Evolutionary conservation across 2,888 invertebrate genomes (phyloP), one percentile per base, ranked within the genome.

Genomic region (Axea sp.): DNA sequence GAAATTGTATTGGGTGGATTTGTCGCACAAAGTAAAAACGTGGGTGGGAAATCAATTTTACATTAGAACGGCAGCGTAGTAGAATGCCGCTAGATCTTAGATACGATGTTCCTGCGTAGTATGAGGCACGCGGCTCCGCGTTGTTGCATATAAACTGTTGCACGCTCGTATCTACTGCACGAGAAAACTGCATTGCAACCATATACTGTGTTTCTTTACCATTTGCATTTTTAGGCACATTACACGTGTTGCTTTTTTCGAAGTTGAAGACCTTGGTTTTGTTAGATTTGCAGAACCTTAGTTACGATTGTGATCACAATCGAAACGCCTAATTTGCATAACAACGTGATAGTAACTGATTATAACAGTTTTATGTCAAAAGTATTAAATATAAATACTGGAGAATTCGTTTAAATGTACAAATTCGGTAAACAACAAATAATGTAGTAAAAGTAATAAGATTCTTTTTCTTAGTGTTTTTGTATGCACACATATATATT

Each of bases 271-370:
- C 78, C 78, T 81, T 81, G 81, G 77, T 80, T 79, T 77, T 76
- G 79, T 81, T 76, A 82, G 83, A 78, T 80, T 77, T 59, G 73
- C 77, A 26, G 74, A 81, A 81, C 79, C 76, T 60, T 59, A 73
- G 67, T 60, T 60, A 19, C 43, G 49, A 74, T 77, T 74, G 73
- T 68, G 62, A 41, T 75, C 64, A 30, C 53, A 43, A 72, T 72
- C 55, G 15, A 14, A 6, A 8, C 19, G 28, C 45, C 35, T 45
- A 59, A 72, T 64, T 57, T 53, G 33, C 72, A 57, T 57, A 64
- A 64, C 41, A 62, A 57, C 49, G 17, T 8, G 37, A 3, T 15
- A 14, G 15, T 33, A 35, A 51, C n/a, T 7, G 14, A 41, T 19
- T 24, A 19, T 14, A 11, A 8, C 12, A 6, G 8, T 39, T 39